phyloP scores from a whole-genome alignment of 2,113 vertebrate species.

The Vulpes ferrilata region DNA sequence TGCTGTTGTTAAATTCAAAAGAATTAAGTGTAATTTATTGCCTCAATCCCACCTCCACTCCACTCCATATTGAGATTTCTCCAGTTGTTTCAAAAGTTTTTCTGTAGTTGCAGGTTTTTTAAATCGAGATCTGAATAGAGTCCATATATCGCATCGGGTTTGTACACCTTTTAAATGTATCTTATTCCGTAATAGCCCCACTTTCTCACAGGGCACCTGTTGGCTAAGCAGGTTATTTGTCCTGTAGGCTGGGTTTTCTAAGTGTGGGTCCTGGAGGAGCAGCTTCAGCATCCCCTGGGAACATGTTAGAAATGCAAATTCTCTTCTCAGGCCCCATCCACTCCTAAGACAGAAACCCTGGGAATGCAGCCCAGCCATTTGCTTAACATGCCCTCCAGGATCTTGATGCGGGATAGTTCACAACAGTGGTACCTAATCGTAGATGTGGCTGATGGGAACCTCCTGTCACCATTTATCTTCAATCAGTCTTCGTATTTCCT shows the following conservation, averaged over 20 bases:
- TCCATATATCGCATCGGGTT: too few relatives aligned
- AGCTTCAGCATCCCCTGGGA: neutral
- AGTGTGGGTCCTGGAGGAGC: neutral
- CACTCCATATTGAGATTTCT: neutral
- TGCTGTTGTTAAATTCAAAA: neutral
- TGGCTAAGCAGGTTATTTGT: neutral
- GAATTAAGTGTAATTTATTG: neutral
- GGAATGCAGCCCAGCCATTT: neutral
- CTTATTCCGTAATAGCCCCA: neutral
- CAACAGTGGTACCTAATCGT: rapidly evolving
- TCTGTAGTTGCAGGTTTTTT: neutral
- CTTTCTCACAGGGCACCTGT: neutral
- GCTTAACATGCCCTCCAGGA: neutral
- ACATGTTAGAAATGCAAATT: neutral
- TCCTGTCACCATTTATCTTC: neutral
- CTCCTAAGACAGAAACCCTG: neutral
- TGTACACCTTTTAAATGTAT: neutral
- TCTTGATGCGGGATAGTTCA: neutral
- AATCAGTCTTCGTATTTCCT: neutral
- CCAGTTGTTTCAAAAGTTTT: neutral
- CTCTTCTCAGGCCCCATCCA: neutral
- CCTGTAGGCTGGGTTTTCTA: neutral
- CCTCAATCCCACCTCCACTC: neutral
- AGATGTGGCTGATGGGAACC: neutral
- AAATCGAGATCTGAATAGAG: neutral